Percentiles rank a stretch among this genome's conserved stretches.
Conservation (phyloP, 2,888 invertebrate species). For the Seira musarum region DNA sequence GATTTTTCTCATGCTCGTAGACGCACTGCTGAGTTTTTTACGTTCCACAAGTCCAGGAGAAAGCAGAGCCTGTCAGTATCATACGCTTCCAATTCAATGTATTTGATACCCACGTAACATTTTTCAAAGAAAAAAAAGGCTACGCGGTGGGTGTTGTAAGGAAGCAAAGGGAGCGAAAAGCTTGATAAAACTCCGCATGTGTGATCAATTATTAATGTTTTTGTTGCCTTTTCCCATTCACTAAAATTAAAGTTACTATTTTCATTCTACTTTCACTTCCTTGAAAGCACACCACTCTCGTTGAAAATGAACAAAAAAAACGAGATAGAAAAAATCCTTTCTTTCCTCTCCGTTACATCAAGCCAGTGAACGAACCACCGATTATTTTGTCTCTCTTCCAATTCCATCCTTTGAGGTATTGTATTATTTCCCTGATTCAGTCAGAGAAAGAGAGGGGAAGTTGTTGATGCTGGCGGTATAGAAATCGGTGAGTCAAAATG, state of each 20-base stretch:
- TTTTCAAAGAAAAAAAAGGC: background rate
- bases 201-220: conserved; percentile 30
- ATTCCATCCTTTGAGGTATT: background rate
- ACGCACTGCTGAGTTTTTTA: background rate
- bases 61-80: background rate
- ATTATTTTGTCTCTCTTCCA: background rate
- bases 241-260: background rate
- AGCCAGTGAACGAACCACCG: background rate
- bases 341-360: background rate
- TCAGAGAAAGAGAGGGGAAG: background rate
- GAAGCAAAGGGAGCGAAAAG: conserved; percentile 44
- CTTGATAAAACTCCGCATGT: conserved; percentile 18
- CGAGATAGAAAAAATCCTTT: background rate
- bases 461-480: background rate
- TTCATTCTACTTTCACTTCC: background rate
- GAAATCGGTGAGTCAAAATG: background rate
- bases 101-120: no score
- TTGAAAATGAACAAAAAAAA: background rate
- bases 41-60: background rate
- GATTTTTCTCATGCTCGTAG: background rate
- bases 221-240: background rate
- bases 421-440: no score
- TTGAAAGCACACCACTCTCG: background rate
- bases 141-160: background rate
- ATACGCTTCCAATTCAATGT: background rate